A percentile compares a stretch with the other conserved stretches of the same genome.
phyloP scores from a whole-genome alignment of 2,797 vertebrate genomes.

The Anguilla pacifica region DNA sequence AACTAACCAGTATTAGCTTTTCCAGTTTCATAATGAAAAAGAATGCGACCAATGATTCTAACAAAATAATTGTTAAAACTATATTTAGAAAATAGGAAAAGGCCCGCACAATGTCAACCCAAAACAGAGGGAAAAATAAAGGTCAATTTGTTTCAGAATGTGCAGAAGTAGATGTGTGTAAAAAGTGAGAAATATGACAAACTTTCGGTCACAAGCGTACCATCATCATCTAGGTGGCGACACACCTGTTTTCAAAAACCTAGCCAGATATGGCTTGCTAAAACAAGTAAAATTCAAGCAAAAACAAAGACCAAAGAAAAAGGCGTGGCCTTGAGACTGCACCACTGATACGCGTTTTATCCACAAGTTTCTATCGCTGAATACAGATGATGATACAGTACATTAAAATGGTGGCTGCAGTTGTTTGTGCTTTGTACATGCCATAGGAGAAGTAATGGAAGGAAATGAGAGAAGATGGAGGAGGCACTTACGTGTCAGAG shows the following conservation, averaged over 20 bases:
- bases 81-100: no score
- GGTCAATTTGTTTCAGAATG: no score
- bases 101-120: no score
- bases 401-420: neutral
- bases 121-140: no score
- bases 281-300: neutral
- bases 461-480: neutral
- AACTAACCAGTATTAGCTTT: neutral
- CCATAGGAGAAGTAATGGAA: neutral
- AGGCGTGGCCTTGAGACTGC: neutral
- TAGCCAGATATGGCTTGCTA: neutral
- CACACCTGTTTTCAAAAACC: neutral
- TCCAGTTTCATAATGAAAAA: neutral
- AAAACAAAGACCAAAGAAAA: neutral
- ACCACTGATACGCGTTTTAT: neutral
- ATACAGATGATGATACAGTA: neutral
- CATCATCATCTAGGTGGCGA: no score
- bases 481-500: conserved; percentile 81
- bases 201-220: no score
- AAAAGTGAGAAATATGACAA: no score
- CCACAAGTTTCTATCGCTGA: neutral
- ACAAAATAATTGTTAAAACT: no score
- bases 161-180: no score
- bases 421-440: neutral
- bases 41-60: neutral